Evolutionary conservation across 37 sponge, comb jelly and placozoan genomes (phyloP), one percentile per base, ranked within the genome.

Genomic region (Chondrilla cf. caribensis): DNA sequence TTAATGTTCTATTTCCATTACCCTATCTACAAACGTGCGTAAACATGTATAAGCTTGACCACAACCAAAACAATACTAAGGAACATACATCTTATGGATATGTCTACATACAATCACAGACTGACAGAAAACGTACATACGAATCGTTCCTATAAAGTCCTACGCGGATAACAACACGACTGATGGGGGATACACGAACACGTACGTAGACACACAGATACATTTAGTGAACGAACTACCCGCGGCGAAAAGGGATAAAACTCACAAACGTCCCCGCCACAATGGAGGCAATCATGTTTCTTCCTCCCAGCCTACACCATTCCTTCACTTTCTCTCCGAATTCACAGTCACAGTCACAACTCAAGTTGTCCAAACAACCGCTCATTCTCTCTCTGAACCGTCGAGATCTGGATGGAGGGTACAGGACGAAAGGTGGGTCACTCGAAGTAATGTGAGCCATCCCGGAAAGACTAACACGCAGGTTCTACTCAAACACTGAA

Each of bases 281-380:
- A 15, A 83, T 80, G 15, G 92, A 92, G 44, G 92, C 83, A 11
- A 92, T 25, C 83, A 88, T 85, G 75, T 92, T 92, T 43, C 92
- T 85, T 54, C 85, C 76, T n/a, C 76, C 86, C 17, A 79, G 41
- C 28, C 32, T 60, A 18, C 86, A 62, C 86, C 89, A 88, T 83
- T 92, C 92, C 58, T 51, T 70, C 0, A 71, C 55, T 14, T 66
- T 57, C 72, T 91, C 88, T 26, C 55, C 28, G 28, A 80, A 67
- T 18, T 67, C 81, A 77, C 90, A 89, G 40, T 86, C 84, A 38
- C 76, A 86, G 38, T 25, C 41, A 65, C 89, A 89, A 57, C 35
- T 36, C 7, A 88, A 41, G 42, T 60, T 78, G 77, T 92, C 92
- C 40, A 92, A 36, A 75, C 89, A 92, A 31, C 92, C 92, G 83